Percentiles rank a stretch among this genome's conserved stretches.
These are phyloP conservation scores for Pristionchus fissidentatus DNA, from an alignment of 2,888 invertebrate species.

Conservation along the genomic window DNA sequence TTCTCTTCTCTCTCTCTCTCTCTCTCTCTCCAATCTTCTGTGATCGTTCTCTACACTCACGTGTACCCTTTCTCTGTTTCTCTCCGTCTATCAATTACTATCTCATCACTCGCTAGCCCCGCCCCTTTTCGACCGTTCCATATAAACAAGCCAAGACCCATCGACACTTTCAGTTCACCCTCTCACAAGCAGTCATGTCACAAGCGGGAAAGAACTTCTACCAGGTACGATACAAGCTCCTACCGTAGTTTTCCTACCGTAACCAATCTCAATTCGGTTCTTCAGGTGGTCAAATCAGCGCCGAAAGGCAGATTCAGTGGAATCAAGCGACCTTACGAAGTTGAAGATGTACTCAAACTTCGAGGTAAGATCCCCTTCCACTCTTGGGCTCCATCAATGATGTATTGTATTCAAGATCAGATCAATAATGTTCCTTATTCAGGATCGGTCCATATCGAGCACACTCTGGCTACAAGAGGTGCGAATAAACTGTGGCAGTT, in stretches of 20 bases:
- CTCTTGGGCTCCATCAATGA: background rate
- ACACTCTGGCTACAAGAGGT: constrained; percentile 76
- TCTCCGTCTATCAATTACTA: constrained; percentile 6
- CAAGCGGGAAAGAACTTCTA: constrained; percentile 67
- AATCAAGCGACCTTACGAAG: constrained; percentile 74
- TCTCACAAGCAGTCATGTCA: constrained; percentile 45
- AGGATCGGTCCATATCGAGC: constrained; percentile 75
- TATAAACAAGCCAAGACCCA: constrained; percentile 1
- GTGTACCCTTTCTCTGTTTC: constrained; percentile 6
- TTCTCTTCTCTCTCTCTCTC: background rate
- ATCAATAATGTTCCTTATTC: background rate
- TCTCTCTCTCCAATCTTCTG: background rate
- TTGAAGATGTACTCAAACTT: constrained; percentile 75
- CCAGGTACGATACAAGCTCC: constrained; percentile 54
- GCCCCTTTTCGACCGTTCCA: constrained; percentile 26
- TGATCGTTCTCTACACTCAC: constrained; percentile 40
- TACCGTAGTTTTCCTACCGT: background rate
- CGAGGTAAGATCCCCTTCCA: constrained; percentile 56
- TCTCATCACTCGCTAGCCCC: background rate
- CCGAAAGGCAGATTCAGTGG: constrained; percentile 75
- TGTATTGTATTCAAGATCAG: background rate
- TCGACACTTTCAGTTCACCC: background rate
- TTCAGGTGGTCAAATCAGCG: constrained; percentile 72
- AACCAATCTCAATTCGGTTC: constrained; percentile 36
- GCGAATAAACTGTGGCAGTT: constrained; percentile 76